Percentiles rank a stretch among this genome's conserved stretches.
These are phyloP conservation scores for Resseliella maxima DNA, from an alignment of 2,888 invertebrate genomes.

Conservation along the genomic window DNA sequence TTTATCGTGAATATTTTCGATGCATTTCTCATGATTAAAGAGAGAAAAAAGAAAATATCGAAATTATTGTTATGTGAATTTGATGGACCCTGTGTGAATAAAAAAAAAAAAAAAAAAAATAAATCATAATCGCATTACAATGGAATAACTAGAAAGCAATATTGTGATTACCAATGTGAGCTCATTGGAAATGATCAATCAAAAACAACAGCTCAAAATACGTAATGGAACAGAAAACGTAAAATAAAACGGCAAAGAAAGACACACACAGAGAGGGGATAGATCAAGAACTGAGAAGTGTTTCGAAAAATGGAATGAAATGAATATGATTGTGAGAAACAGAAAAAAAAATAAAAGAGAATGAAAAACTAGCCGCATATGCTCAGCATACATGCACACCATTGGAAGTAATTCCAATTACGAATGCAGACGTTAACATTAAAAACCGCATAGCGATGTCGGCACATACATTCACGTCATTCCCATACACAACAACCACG, in stretches of 20 bases:
- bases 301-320: slow-evolving; percentile 30
- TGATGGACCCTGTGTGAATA: background rate
- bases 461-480: background rate
- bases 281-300: background rate
- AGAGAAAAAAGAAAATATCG: no score
- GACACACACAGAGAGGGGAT: background rate
- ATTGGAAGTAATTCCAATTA: slow-evolving; percentile 33
- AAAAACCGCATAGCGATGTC: background rate
- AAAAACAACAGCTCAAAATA: background rate
- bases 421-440: background rate
- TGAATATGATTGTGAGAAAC: background rate
- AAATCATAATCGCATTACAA: background rate
- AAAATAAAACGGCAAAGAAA: background rate
- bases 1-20: no score
- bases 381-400: background rate
- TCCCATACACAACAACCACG: background rate
- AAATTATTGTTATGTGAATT: background rate
- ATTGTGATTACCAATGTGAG: background rate
- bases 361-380: background rate
- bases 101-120: background rate
- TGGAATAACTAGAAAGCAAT: background rate
- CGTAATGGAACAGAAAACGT: background rate
- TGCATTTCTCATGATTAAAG: no score
- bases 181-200: background rate
- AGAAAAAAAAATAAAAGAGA: background rate